A percentile compares a stretch with the other conserved stretches of the same genome.
Evolutionary conservation across 2,797 vertebrate genomes (phyloP).

Genomic region (Mallotus villosus): DNA sequence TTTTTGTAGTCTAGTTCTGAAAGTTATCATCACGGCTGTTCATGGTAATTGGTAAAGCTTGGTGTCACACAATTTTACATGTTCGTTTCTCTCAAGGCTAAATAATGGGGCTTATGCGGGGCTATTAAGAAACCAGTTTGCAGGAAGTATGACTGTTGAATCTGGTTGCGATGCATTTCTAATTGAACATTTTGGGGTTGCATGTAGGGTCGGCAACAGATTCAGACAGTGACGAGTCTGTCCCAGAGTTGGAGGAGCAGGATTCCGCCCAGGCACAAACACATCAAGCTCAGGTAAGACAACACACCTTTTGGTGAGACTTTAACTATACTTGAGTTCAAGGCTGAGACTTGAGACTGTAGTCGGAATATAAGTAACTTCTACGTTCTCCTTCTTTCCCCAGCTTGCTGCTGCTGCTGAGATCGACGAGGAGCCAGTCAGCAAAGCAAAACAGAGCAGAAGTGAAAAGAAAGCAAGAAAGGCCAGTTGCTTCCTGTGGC

Average conservation of each 20-base stretch:
- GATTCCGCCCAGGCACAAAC: conserved; percentile 84
- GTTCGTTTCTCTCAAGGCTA: not conserved
- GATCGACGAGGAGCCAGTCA: conserved; percentile 87
- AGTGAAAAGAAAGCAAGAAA: conserved; percentile 90
- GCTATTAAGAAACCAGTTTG: not conserved
- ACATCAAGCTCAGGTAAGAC: conserved; percentile 84
- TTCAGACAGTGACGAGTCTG: conserved; percentile 87
- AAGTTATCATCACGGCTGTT: not conserved
- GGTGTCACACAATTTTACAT: not conserved
- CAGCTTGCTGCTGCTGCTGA: conserved; percentile 87
- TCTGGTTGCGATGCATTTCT: not conserved
- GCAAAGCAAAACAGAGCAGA: conserved; percentile 91
- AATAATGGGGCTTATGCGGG: no score
- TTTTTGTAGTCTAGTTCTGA: not conserved
- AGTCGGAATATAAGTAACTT: no score
- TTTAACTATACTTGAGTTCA: not conserved
- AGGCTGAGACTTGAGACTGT: no score
- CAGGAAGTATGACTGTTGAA: not conserved
- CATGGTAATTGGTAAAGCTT: not conserved
- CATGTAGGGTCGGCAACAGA: conserved; percentile 83
- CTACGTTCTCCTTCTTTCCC: not conserved
- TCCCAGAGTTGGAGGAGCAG: conserved; percentile 86
- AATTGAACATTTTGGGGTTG: not conserved
- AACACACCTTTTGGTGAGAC: not conserved
- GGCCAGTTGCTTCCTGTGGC: conserved; percentile 55